A percentile compares a stretch with the other conserved stretches of the same genome.
phyloP scores from a whole-genome alignment of 2,113 vertebrate species.

The Oxygymnocypris stewartii region DNA sequence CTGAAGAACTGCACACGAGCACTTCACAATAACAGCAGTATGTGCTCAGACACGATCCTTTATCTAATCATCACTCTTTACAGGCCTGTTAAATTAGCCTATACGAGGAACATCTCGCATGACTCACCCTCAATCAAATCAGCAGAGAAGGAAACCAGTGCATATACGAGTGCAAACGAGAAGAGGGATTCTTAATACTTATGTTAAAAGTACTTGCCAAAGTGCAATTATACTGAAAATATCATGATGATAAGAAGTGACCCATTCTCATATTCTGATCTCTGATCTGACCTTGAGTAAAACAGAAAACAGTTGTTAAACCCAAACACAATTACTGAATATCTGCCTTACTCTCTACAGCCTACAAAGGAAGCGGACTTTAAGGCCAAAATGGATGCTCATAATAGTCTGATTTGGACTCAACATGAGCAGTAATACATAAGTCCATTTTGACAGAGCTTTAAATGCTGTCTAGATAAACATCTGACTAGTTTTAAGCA shows the following conservation, averaged over 20 bases:
- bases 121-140: not conserved
- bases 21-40: not conserved
- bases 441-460: not conserved
- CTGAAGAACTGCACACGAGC: slow-evolving; percentile 4
- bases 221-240: not conserved
- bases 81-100: not conserved
- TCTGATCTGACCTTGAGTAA: slow-evolving; percentile 31
- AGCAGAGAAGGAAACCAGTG: not conserved
- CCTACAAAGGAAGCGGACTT: not conserved
- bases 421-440: no score
- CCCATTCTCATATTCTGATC: not conserved
- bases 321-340: not conserved
- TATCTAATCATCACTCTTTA: slow-evolving; percentile 1
- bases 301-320: not conserved
- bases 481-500: not conserved
- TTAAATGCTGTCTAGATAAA: not conserved
- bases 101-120: not conserved
- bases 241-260: not conserved
- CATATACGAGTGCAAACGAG: not conserved
- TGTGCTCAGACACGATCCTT: not conserved
- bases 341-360: not conserved
- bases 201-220: not conserved
- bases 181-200: not conserved
- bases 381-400: not conserved
- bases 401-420: not conserved